Evolutionary conservation across 2,888 invertebrate genomes (phyloP), one percentile per base, ranked within the genome.

Genomic region (Stenodema calcarata): DNA sequence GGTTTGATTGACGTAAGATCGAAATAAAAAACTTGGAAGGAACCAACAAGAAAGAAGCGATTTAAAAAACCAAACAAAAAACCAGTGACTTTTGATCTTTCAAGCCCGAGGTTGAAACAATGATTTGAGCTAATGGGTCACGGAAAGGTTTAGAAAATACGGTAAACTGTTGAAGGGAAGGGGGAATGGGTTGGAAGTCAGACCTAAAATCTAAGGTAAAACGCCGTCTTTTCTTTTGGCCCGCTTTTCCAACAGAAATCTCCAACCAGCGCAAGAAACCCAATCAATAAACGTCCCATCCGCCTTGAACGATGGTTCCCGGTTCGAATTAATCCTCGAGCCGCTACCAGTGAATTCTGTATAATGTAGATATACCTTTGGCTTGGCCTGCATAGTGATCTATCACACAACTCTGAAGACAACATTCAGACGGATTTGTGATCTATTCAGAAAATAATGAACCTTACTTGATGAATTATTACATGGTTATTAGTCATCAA

Each of bases 61-160:
- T 18, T 12, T 16, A 54, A 54, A 16, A 54, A 54, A 62, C 23
- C n/a, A 62, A 62, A 62, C 6, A 50, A n/a, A 62, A 62, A 62
- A 0, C 62, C 23, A 9, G 4, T 62, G 62, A 23, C 62, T 62
- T 62, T 23, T 62, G 62, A 62, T 62, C 62, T 62, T 62, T 62
- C 62, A 23, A 23, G 23, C 23, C 27, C 23, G 11, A 23, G 11
- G 62, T 62, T 62, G 62, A 62, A 62, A 62, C 62, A 62, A 73
- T 73, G 73, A 73, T 73, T 73, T 62, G 35, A 73, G 73, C 73
- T 73, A 41, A 73, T 73, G 73, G 35, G 73, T 73, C 73, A 73
- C 73, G 73, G 41, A 73, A 73, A 62, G 62, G 62, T 62, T 62
- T 62, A 62, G 62, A 62, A 62, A 62, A 62, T 62, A 62, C 62